Evolutionary conservation across 2,113 vertebrate species (phyloP).

Genomic region (Myotis davidii): DNA sequence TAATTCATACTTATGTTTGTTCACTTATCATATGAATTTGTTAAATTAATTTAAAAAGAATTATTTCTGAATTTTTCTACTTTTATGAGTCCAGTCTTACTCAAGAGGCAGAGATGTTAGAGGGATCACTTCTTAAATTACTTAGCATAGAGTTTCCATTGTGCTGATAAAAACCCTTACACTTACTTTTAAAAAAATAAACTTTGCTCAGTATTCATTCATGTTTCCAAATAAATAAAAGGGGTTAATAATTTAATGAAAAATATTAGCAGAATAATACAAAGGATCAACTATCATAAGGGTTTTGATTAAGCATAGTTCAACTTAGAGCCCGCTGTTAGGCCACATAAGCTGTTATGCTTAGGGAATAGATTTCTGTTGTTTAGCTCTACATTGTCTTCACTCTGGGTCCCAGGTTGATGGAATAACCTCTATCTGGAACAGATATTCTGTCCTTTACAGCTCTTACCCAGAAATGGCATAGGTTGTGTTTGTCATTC

Average conservation of each 20-base stretch:
- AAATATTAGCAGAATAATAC: neutral
- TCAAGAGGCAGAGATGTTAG: neutral
- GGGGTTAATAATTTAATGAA: neutral
- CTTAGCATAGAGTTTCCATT: neutral
- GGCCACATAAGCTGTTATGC: neutral
- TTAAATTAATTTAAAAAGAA: slow-evolving; percentile 26
- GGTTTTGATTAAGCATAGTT: neutral
- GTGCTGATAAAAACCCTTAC: neutral
- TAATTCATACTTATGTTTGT: neutral
- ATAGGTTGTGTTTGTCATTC: neutral
- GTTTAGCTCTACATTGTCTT: neutral
- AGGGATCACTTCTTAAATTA: neutral
- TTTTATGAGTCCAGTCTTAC: neutral
- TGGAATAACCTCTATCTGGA: neutral
- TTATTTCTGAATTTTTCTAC: slow-evolving; percentile 9
- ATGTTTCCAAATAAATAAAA: slow-evolving; percentile 8
- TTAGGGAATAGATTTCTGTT: neutral
- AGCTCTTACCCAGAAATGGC: neutral
- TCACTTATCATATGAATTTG: neutral
- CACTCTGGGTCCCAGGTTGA: neutral
- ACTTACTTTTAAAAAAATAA: neutral
- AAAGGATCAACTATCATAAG: neutral
- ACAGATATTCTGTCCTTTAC: neutral
- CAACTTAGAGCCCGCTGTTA: neutral
- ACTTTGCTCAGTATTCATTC: neutral